Base-by-base conservation (phyloP, 30 jellyfish, hydroid and myxozoan species). In the Pseudorhiza aurosa region DNA sequence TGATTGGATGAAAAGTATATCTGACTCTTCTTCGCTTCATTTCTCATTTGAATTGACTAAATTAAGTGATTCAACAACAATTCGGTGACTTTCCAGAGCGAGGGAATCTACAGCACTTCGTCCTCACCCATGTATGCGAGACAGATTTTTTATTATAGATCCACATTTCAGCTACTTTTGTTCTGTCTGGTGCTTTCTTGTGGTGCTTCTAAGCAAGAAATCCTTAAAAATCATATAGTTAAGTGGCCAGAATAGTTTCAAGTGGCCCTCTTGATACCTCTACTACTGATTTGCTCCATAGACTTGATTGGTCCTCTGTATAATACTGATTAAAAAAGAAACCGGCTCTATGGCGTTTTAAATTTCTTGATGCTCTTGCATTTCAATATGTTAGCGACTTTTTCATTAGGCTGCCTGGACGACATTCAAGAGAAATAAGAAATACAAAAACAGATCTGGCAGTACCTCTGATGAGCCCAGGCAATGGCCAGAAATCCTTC, bases 201-300 rank as follows among this genome's bases (percentile, higher is more conserved):
- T 58, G 72, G 72, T 28, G 72, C 44, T 58, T 19, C 72, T 10
- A 58, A 58, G 44, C 72, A 10, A 58, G 19, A 22, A 4, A 58
- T 58, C 44, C 72, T 58, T 58, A 58, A 58, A 25, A 58, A 58
- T 58, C 26, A 24, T 49, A 28, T 26, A 59, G 29, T 59, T 10
- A 59, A 59, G 75, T 49, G 4, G 49, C 75, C 75, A 59, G 75
- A 59, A 59, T 59, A 59, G 75, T 59, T 22, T 14, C 1, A 59
- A 59, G 2, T 59, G 29, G 75, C 75, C 75, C 75, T 59, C 29
- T 64, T 31, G 78, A 64, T 64, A 59, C 78, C 31, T 64, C 29
- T 64, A 59, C 78, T 30, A 31, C 78, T 64, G 59, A 58, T 59
- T 64, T 64, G 78, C 78, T 37, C 78, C 78, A 64, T 58, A 64